Evolutionary conservation across 2,113 vertebrate genomes (phyloP).

Genomic region (Thamnophis sirtalis): DNA sequence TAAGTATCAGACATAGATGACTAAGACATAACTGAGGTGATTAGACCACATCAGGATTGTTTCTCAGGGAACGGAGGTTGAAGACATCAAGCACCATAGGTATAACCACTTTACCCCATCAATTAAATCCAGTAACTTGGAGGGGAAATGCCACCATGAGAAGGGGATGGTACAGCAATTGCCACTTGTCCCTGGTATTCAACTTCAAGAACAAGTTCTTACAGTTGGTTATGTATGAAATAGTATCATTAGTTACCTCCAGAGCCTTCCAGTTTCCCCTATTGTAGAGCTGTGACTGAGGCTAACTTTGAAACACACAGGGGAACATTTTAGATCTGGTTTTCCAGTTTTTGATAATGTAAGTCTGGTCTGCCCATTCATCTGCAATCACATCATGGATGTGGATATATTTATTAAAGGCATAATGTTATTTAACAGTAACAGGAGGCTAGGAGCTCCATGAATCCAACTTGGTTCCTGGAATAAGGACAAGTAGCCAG

Average conservation of each 20-base stretch:
- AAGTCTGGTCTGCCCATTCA: not conserved
- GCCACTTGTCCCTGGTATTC: not conserved
- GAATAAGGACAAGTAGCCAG: not conserved
- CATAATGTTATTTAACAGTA: not conserved
- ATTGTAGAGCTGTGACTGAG: not conserved
- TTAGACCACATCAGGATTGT: not conserved
- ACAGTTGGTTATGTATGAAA: not conserved
- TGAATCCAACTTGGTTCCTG: not conserved
- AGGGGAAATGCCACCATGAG: not conserved
- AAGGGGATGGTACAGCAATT: not conserved
- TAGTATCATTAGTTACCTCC: not conserved
- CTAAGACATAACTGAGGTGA: not conserved
- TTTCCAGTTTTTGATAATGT: not conserved
- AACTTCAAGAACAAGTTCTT: not conserved
- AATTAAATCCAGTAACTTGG: not conserved
- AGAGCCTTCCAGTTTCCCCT: not conserved
- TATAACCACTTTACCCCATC: not conserved
- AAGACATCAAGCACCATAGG: no score
- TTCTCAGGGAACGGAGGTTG: not conserved
- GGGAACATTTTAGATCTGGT: not conserved
- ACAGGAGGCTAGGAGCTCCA: not conserved
- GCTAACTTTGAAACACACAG: not conserved
- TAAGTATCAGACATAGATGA: not conserved
- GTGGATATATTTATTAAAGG: not conserved
- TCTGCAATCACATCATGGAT: not conserved